These are phyloP conservation scores for Eremobia ochroleuca DNA, from an alignment of 2,888 invertebrate species.

Conservation along the genomic window DNA sequence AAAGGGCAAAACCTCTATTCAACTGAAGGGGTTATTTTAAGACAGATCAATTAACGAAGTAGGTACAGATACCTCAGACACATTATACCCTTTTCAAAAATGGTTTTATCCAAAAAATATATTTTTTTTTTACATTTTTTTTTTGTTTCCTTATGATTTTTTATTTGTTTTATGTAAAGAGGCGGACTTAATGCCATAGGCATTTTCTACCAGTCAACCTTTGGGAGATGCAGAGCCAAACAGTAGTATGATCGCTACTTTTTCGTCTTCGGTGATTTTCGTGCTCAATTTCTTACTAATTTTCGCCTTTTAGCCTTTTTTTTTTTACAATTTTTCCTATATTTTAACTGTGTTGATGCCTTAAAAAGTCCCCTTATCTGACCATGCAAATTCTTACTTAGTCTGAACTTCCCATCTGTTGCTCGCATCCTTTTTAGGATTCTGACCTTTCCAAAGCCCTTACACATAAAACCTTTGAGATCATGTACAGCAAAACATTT, in stretches of 20 bases:
- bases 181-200: too few species aligned
- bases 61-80: not conserved
- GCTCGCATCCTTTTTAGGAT: not conserved
- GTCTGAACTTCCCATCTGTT: not conserved
- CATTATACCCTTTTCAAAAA: slow-evolving; percentile 29
- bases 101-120: slow-evolving; percentile 6
- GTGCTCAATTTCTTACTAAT: not conserved
- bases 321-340: not conserved
- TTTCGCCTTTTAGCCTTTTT: not conserved
- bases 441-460: not conserved
- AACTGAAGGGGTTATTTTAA: slow-evolving; percentile 17
- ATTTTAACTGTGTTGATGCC: not conserved
- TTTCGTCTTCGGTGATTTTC: not conserved
- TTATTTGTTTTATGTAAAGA: too few species aligned
- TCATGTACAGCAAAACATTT: slow-evolving; percentile 4
- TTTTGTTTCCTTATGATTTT: too few species aligned
- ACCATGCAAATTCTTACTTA: too few species aligned
- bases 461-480: slow-evolving; percentile 21
- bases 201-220: too few species aligned
- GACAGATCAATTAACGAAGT: slow-evolving; percentile 39
- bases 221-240: too few species aligned
- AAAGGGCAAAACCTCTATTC: not conserved
- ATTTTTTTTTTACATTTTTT: too few species aligned
- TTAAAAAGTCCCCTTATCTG: not conserved
- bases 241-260: not conserved